phyloP scores from a whole-genome alignment of 2,113 vertebrate genomes.

The Stictonetta naevosa region DNA sequence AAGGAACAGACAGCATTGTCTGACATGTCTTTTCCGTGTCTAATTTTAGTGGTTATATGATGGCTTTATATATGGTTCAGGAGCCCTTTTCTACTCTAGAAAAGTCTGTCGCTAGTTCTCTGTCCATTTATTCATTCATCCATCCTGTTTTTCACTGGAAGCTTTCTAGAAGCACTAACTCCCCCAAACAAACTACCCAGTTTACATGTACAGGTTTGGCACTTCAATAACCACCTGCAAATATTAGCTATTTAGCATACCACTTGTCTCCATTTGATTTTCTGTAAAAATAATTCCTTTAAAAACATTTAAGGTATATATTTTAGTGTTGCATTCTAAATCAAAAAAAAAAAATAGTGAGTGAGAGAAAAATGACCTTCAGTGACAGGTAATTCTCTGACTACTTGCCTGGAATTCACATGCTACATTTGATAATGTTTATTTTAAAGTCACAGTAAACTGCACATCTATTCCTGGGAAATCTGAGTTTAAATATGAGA shows the following conservation, averaged over 20 bases:
- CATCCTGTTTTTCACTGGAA: neutral
- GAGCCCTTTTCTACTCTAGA: neutral
- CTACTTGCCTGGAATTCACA: constrained; percentile 49
- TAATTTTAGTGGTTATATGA: neutral
- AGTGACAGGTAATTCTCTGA: constrained; percentile 10
- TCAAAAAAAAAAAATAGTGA: neutral
- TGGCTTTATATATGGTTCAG: neutral
- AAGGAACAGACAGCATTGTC: neutral
- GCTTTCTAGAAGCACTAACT: constrained; percentile 15
- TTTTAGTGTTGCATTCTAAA: neutral
- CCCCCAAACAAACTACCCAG: neutral
- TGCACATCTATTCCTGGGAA: constrained; percentile 9
- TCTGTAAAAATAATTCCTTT: constrained; percentile 31
- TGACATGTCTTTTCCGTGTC: neutral
- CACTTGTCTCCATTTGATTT: neutral
- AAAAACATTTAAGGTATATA: constrained; percentile 16
- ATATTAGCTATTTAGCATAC: constrained; percentile 24
- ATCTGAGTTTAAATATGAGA: neutral
- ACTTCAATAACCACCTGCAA: constrained; percentile 36
- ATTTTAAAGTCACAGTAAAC: constrained; percentile 49
- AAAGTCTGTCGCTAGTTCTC: neutral
- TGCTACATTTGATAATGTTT: constrained; percentile 36
- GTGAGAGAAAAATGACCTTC: constrained; percentile 20
- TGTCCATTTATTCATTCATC: neutral
- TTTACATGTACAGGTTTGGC: neutral